These are phyloP conservation scores for Cettia cetti DNA, from an alignment of 2,113 vertebrate genomes.

Conservation along the genomic window DNA sequence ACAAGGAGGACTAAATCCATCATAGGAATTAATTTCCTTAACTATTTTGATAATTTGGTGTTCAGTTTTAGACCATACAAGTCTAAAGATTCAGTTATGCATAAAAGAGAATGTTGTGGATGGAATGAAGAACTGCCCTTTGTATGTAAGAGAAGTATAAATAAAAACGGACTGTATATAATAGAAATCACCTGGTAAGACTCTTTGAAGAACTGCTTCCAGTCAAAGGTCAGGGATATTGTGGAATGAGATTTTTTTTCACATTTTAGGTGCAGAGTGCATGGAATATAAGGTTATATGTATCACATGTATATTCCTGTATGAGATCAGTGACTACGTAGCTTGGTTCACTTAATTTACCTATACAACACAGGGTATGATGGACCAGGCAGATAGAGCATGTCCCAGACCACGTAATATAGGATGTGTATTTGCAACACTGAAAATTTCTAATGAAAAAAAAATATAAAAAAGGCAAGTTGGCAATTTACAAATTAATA, in stretches of 20 bases:
- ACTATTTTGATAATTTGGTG: background rate
- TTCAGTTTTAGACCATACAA: background rate
- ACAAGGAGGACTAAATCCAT: background rate
- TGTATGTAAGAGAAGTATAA: background rate
- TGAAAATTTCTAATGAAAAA: background rate
- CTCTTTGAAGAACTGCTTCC: background rate
- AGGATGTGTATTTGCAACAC: background rate
- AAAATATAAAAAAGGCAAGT: background rate
- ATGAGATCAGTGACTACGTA: background rate
- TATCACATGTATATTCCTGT: fast-evolving
- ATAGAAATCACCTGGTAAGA: background rate
- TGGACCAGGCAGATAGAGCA: background rate
- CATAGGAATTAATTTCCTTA: background rate
- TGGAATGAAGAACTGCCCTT: background rate
- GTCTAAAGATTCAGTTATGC: background rate
- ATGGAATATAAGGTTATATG: background rate
- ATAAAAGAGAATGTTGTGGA: background rate
- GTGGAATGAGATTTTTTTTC: background rate
- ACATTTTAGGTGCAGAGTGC: background rate
- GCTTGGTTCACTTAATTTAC: background rate
- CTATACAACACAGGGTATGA: background rate
- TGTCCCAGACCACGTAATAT: background rate
- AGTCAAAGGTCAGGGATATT: background rate
- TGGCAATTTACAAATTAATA: background rate
- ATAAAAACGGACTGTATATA: background rate